These are phyloP conservation scores for Helicoverpa zea DNA, from an alignment of 1,140 invertebrate species.

Conservation along the genomic window DNA sequence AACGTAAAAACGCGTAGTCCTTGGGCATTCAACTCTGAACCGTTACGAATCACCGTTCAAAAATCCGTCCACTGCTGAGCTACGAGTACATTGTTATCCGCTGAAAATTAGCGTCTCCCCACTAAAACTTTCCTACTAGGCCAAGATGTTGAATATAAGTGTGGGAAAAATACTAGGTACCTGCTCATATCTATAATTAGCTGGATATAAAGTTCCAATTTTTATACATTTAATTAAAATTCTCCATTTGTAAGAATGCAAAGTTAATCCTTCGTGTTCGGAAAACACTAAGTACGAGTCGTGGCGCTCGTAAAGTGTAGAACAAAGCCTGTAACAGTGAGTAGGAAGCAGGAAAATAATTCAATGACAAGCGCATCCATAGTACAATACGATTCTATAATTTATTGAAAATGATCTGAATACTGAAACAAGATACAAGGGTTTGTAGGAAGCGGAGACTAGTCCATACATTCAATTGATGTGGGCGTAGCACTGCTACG, in stretches of 20 bases:
- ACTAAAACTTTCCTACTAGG: slow-evolving; percentile 6
- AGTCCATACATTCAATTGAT: not conserved
- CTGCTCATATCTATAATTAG: not conserved
- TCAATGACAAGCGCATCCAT: slow-evolving; percentile 43
- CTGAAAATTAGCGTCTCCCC: not conserved
- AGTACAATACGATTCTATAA: slow-evolving; percentile 18
- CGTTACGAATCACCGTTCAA: slow-evolving; percentile 48
- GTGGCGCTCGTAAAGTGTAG: slow-evolving; percentile 12
- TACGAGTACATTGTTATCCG: not conserved
- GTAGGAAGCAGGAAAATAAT: slow-evolving; percentile 50
- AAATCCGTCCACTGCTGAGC: not conserved
- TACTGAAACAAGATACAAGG: not conserved
- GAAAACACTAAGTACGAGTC: slow-evolving; percentile 17
- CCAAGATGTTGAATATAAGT: not conserved
- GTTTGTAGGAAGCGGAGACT: not conserved
- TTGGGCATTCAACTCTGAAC: slow-evolving; percentile 47
- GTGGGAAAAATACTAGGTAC: slow-evolving; percentile 4
- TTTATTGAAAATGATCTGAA: slow-evolving; percentile 34
- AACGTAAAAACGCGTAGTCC: slow-evolving; percentile 46
- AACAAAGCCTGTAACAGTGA: slow-evolving; percentile 45
- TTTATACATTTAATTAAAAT: slow-evolving; percentile 18
- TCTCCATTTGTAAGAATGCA: slow-evolving; percentile 1
- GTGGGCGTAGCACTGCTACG: not conserved
- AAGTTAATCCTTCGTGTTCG: slow-evolving; percentile 22
- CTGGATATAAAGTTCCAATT: not conserved